A percentile compares a stretch with the other conserved stretches of the same genome.
Conservation (phyloP, 1,140 invertebrate genomes). For the Trichomalopsis sarcophagae region DNA sequence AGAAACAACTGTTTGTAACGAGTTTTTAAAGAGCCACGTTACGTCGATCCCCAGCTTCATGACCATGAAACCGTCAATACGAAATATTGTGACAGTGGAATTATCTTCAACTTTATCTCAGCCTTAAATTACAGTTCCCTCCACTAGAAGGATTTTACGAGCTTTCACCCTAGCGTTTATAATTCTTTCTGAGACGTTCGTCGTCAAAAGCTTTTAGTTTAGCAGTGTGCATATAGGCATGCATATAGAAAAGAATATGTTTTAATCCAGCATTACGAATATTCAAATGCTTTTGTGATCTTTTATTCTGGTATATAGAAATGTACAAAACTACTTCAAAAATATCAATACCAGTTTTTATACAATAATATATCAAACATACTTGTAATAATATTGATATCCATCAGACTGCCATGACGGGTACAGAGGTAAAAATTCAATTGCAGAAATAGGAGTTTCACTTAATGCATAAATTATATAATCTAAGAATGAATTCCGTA, state of each 20-base stretch:
- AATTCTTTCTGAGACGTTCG: slow-evolving; percentile 43
- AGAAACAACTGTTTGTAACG: slow-evolving; percentile 44
- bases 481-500: not conserved
- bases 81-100: slow-evolving; percentile 51
- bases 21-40: slow-evolving; percentile 45
- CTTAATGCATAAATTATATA: not conserved
- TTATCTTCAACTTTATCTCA: slow-evolving; percentile 50
- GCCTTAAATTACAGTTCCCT: slow-evolving; percentile 47
- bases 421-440: not conserved
- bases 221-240: slow-evolving; percentile 31
- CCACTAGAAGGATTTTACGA: slow-evolving; percentile 42
- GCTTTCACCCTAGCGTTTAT: slow-evolving; percentile 42
- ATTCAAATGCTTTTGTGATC: slow-evolving; percentile 4
- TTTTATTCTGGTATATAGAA: not conserved
- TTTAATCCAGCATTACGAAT: slow-evolving; percentile 17
- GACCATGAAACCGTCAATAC: slow-evolving; percentile 45
- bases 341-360: slow-evolving; percentile 17
- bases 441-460: not conserved
- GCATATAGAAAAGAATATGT: slow-evolving; percentile 35
- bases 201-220: slow-evolving; percentile 26
- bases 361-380: slow-evolving; percentile 11
- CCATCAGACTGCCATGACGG: not conserved
- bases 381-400: not conserved
- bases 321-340: slow-evolving; percentile 49
- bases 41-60: slow-evolving; percentile 53